Evolutionary conservation across 2,888 invertebrate genomes (phyloP).

Genomic region (Drosophila tanythrix): DNA sequence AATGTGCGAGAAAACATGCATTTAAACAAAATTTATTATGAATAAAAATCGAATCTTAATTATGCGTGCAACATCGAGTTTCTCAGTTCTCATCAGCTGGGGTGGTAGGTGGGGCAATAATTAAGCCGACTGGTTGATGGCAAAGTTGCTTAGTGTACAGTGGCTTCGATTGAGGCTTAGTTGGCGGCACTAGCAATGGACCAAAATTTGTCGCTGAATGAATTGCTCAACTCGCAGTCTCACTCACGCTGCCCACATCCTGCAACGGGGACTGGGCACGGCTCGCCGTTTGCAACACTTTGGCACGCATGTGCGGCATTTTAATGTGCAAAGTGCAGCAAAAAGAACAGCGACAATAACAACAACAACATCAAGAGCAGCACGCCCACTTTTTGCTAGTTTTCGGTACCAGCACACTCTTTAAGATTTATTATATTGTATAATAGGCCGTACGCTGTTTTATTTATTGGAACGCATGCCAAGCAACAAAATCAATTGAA

Average conservation of each 20-base stretch:
- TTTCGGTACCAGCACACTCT: constrained; percentile 32
- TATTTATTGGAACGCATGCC: constrained; percentile 77
- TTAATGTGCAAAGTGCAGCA: constrained; percentile 75
- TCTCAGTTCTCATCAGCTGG: constrained; percentile 4
- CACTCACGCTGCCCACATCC: constrained; percentile 49
- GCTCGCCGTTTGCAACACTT: constrained; percentile 63
- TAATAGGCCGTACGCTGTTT: constrained; percentile 73
- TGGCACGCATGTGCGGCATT: constrained; percentile 80
- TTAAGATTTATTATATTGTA: constrained; percentile 78
- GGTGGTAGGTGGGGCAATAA: constrained; percentile 58
- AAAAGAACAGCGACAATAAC: constrained; percentile 42
- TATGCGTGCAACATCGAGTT: constrained; percentile 40
- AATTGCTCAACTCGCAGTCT: constrained; percentile 66
- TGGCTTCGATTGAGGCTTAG: constrained; percentile 9
- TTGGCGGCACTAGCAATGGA: constrained; percentile 21
- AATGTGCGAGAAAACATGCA: constrained; percentile 80
- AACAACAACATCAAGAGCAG: constrained; percentile 69
- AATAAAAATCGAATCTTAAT: constrained; percentile 75
- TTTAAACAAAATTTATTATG: constrained; percentile 79
- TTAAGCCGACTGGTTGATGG: constrained; percentile 26
- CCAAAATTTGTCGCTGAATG: constrained; percentile 60
- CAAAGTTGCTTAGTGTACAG: constrained; percentile 7
- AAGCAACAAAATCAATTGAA: constrained; percentile 74
- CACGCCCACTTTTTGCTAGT: constrained; percentile 76
- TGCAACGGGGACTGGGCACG: constrained; percentile 30